These are phyloP conservation scores for Rotaria macrura DNA, from an alignment of 2,888 invertebrate genomes.

Conservation along the genomic window DNA sequence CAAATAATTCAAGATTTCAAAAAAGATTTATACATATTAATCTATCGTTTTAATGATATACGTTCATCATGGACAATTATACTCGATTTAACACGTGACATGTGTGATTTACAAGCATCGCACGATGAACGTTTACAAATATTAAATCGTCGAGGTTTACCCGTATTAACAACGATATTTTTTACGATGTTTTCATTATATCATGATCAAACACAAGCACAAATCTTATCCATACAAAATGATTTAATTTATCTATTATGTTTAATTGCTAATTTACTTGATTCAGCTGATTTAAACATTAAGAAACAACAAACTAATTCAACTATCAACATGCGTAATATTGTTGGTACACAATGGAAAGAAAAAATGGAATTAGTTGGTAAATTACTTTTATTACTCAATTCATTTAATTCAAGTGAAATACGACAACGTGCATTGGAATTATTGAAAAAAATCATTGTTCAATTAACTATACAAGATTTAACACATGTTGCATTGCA, in stretches of 20 bases:
- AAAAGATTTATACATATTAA: slow-evolving; percentile 3
- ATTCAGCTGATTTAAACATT: neutral
- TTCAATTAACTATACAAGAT: neutral
- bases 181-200: neutral
- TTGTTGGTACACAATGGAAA: slow-evolving; percentile 53
- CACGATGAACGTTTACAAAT: neutral
- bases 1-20: neutral
- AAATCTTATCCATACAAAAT: neutral
- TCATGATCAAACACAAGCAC: neutral
- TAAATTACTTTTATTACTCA: slow-evolving; percentile 71
- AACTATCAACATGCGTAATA: neutral
- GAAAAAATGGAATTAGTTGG: slow-evolving; percentile 79
- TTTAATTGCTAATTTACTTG: neutral
- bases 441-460: neutral
- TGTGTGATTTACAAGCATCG: neutral
- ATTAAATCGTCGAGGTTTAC: neutral
- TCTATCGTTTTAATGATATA: neutral
- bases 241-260: slow-evolving; percentile 2
- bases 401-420: slow-evolving; percentile 75
- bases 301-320: neutral
- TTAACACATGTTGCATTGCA: neutral
- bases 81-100: neutral
- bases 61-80: neutral
- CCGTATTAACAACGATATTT: slow-evolving; percentile 9
- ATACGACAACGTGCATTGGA: slow-evolving; percentile 56